A percentile compares a stretch with the other conserved stretches of the same genome.
Conservation (phyloP, 2,888 invertebrate genomes). For the Cancer borealis region DNA sequence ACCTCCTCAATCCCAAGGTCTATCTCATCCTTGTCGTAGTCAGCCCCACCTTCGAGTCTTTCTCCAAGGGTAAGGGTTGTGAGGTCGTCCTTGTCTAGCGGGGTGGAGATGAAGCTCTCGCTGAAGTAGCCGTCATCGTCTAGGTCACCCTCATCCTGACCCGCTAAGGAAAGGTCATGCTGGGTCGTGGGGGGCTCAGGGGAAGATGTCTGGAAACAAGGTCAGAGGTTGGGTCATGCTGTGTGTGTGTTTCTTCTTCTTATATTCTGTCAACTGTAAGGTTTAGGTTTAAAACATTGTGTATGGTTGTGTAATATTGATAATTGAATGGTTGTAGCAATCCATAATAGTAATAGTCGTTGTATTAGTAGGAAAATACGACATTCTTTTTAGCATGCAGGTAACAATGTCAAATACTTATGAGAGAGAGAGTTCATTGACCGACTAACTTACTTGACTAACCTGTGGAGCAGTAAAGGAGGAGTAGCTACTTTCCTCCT, state of each 20-base stretch:
- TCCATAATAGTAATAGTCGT: background rate
- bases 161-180: background rate
- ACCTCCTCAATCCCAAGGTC: background rate
- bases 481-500: constrained; percentile 57
- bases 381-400: background rate
- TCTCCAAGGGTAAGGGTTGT: constrained; percentile 63
- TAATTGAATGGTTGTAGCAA: no score
- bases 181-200: constrained; percentile 29
- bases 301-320: background rate
- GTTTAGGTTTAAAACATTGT: no score
- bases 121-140: constrained; percentile 48
- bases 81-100: constrained; percentile 63
- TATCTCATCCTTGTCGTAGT: background rate
- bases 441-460: background rate
- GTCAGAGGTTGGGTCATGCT: background rate
- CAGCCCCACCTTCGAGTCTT: background rate
- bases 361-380: background rate
- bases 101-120: constrained; percentile 52
- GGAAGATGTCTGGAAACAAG: constrained; percentile 51
- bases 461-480: constrained; percentile 55
- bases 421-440: background rate
- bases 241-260: background rate
- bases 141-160: background rate
- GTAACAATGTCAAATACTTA: background rate
- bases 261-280: no score